Percentiles rank a stretch among this genome's conserved stretches.
phyloP scores from a whole-genome alignment of 23 tunicate species.

The Ciona savignyi region DNA sequence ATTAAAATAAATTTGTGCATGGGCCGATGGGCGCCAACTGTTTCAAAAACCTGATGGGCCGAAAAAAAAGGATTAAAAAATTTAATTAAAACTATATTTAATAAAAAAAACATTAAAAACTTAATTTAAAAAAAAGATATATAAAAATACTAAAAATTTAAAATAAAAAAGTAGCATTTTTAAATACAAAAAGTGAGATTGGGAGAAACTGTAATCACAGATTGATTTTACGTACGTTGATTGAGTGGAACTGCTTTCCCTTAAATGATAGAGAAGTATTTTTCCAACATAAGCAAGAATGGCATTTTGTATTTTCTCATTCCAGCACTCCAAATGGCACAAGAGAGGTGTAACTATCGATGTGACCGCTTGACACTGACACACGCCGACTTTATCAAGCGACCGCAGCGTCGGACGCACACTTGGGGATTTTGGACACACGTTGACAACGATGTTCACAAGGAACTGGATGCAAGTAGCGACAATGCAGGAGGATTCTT shows the following conservation, averaged over 20 bases:
- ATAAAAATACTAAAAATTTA: background rate
- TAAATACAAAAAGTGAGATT: too few species aligned
- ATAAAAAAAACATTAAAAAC: too few species aligned
- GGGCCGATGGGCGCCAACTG: too few species aligned
- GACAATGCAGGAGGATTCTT: conserved; percentile 29
- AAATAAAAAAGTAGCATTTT: background rate
- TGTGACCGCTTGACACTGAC: conserved; percentile 32
- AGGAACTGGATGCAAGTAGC: conserved; percentile 36
- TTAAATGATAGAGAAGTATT: conserved; percentile 38
- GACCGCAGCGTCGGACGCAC: conserved; percentile 10
- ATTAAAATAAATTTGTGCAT: too few species aligned
- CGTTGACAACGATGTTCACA: conserved; percentile 11
- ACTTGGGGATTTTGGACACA: conserved; percentile 7
- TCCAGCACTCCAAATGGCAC: conserved; percentile 44
- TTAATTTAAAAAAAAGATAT: background rate
- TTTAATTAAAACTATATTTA: too few species aligned
- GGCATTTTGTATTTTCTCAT: conserved; percentile 28
- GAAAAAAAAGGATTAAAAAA: too few species aligned
- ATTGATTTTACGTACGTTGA: background rate
- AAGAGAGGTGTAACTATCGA: conserved; percentile 45
- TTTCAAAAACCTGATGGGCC: too few species aligned
- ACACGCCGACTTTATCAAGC: conserved; percentile 43
- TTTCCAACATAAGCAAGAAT: conserved; percentile 42
- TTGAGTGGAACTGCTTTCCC: background rate
- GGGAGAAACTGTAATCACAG: too few species aligned